These are phyloP conservation scores for Cerastoderma edule DNA, from an alignment of 2,888 invertebrate genomes.

Conservation along the genomic window DNA sequence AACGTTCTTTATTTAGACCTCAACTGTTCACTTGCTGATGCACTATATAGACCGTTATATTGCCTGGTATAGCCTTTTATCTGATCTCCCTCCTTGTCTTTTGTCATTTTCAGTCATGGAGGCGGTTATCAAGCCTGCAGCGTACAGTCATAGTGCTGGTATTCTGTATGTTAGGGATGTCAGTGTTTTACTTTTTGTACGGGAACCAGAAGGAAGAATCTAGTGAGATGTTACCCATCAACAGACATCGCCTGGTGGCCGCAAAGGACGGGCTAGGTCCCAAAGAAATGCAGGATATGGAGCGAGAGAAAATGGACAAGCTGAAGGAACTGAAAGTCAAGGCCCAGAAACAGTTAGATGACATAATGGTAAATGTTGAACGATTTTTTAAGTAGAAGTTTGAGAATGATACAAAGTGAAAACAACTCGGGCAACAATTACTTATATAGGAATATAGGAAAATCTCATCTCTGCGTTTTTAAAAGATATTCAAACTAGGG, in stretches of 20 bases:
- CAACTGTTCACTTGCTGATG: no score
- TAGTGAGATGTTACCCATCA: constrained; percentile 19
- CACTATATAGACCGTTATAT: no score
- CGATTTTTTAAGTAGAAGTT: no score
- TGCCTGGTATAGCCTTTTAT: no score
- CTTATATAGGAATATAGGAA: no score
- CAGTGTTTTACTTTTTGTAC: constrained; percentile 73
- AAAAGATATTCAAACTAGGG: no score
- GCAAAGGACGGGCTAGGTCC: constrained; percentile 44
- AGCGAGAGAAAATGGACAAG: constrained; percentile 54
- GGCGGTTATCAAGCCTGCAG: constrained; percentile 80
- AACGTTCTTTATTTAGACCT: no score
- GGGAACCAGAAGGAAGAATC: constrained; percentile 53
- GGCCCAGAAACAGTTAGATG: constrained; percentile 58
- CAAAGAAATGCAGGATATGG: constrained; percentile 38
- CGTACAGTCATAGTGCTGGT: constrained; percentile 75
- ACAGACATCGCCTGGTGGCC: constrained; percentile 28
- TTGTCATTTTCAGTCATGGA: constrained; percentile 81
- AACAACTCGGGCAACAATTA: no score
- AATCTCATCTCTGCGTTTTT: no score
- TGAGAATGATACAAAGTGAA: no score
- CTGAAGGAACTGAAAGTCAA: constrained; percentile 58
- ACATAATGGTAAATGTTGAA: constrained; percentile 52
- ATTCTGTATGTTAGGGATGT: constrained; percentile 69
- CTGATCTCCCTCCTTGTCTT: no score